Conservation (phyloP, 2,113 vertebrate species). For the Hippocampus zosterae region DNA sequence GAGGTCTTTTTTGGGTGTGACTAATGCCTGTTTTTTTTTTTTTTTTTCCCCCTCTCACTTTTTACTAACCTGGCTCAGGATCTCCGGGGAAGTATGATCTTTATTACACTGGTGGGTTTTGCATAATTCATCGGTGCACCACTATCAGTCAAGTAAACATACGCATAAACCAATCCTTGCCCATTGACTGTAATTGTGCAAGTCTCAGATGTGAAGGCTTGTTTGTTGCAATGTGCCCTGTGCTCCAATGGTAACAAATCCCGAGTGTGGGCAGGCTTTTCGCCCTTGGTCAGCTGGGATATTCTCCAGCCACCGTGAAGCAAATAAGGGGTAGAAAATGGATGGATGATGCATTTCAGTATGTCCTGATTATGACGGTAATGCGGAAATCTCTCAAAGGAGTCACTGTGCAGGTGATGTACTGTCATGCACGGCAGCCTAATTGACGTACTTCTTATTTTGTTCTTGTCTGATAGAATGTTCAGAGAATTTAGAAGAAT, state of each 20-base stretch:
- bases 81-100: slow-evolving; percentile 65
- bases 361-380: background rate
- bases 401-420: background rate
- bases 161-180: background rate
- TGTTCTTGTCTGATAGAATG: slow-evolving; percentile 65
- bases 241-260: no score
- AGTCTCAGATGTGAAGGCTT: no score
- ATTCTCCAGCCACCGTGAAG: no score
- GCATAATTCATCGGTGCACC: background rate
- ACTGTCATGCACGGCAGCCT: background rate
- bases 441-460: background rate
- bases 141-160: background rate
- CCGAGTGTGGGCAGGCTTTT: no score
- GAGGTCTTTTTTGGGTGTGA: slow-evolving; percentile 8
- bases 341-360: no score
- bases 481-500: slow-evolving; percentile 73
- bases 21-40: slow-evolving; percentile 39
- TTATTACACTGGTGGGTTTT: slow-evolving; percentile 65
- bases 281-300: no score
- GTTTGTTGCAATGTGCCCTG: no score
- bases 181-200: no score
- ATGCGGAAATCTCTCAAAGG: background rate
- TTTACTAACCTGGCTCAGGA: slow-evolving; percentile 56
- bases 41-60: slow-evolving; percentile 36
- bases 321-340: no score